Conservation (phyloP, 2,113 vertebrate genomes). For the Macheiramphus alcinus region DNA sequence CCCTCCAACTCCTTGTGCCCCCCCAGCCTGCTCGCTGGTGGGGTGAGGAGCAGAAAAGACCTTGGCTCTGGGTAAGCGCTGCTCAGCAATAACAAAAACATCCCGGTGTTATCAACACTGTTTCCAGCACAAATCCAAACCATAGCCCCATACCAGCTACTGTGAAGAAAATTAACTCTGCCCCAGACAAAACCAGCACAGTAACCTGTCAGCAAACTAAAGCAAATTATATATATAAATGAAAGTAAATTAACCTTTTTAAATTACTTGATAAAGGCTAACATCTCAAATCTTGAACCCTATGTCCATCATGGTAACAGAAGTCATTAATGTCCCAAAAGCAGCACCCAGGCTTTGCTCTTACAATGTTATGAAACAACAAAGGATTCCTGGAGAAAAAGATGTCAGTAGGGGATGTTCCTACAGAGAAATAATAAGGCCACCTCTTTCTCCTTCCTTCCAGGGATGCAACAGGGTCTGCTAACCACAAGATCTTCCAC, state of each 20-base stretch:
- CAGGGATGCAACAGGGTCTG: neutral
- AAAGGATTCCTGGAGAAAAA: neutral
- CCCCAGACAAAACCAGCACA: too few relatives aligned
- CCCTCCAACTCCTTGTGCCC: too few relatives aligned
- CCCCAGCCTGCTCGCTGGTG: too few relatives aligned
- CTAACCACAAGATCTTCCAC: neutral
- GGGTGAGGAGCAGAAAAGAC: too few relatives aligned
- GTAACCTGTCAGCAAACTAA: neutral
- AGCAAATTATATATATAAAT: neutral
- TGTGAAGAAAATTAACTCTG: too few relatives aligned
- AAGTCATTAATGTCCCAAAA: neutral
- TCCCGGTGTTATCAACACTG: too few relatives aligned
- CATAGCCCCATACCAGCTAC: too few relatives aligned
- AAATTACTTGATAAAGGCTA: neutral
- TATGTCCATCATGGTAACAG: neutral
- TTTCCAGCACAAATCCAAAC: too few relatives aligned
- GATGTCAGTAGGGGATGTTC: rapidly evolving
- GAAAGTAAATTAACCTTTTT: neutral
- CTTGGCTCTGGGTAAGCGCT: too few relatives aligned
- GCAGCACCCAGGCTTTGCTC: rapidly evolving
- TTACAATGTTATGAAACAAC: neutral
- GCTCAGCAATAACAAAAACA: rapidly evolving
- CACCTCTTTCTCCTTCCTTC: neutral
- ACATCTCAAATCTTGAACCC: neutral
- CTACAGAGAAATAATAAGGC: neutral